A percentile compares a stretch with the other conserved stretches of the same genome.
Evolutionary conservation across 2,797 vertebrate species (phyloP).

Genomic region (Alcedo quadribrachys): DNA sequence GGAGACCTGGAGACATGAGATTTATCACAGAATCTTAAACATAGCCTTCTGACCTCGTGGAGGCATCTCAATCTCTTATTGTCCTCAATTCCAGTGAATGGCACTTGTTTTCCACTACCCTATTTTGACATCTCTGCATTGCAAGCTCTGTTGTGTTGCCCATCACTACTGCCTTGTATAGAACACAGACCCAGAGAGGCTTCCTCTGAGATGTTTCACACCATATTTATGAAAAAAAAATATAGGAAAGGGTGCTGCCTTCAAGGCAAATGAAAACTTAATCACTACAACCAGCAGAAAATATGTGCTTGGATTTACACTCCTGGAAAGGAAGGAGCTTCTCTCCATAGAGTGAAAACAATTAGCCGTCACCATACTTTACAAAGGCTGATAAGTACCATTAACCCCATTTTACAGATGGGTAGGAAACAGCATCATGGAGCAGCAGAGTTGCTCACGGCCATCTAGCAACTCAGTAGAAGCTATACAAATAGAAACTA

Average conservation of each 20-base stretch:
- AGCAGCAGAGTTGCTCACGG: constrained; percentile 37
- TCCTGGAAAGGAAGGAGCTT: neutral
- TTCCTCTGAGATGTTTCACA: neutral
- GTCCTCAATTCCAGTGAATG: neutral
- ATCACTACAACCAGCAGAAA: neutral
- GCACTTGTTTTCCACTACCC: neutral
- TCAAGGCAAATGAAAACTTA: neutral
- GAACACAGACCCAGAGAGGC: neutral
- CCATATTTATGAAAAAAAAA: neutral
- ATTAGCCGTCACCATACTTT: neutral
- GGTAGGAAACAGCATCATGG: constrained; percentile 37
- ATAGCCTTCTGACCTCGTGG: neutral
- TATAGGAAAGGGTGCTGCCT: neutral
- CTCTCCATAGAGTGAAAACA: neutral
- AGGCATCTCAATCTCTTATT: neutral
- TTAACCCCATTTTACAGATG: constrained; percentile 56
- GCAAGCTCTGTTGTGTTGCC: neutral
- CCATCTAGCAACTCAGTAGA: neutral
- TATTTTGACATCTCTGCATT: neutral
- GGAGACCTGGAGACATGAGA: rapidly evolving
- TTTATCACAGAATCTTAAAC: neutral
- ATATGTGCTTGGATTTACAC: neutral
- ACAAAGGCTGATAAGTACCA: constrained; percentile 32
- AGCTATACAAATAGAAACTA: constrained; percentile 29
- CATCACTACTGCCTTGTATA: neutral